Evolutionary conservation across 2,888 invertebrate species (phyloP).

Genomic region (Lochmaea capreae): DNA sequence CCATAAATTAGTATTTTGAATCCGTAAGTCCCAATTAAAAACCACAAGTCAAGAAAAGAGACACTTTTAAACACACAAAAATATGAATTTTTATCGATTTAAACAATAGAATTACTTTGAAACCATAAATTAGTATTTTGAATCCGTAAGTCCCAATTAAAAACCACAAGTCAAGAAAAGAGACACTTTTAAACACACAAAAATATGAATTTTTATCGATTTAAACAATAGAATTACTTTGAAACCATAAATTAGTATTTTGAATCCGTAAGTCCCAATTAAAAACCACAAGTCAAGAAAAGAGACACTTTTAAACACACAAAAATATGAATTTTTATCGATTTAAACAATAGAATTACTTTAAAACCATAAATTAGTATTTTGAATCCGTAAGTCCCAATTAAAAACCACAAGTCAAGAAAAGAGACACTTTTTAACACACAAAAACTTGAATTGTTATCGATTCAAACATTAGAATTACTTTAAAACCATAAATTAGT

Average conservation of each 20-base stretch:
- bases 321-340: too few species aligned
- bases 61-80: too few species aligned
- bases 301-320: too few species aligned
- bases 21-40: not conserved
- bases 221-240: too few species aligned
- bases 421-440: too few species aligned
- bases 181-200: too few species aligned
- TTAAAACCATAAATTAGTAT: not conserved
- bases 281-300: not conserved
- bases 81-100: too few species aligned
- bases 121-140: not conserved
- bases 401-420: not conserved
- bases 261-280: not conserved
- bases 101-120: not conserved
- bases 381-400: not conserved
- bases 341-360: too few species aligned
- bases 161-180: not conserved
- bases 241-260: not conserved
- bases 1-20: not conserved
- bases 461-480: too few species aligned
- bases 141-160: not conserved
- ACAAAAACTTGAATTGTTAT: too few species aligned
- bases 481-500: too few species aligned
- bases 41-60: not conserved
- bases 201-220: too few species aligned